These are phyloP conservation scores for Dryobotodes eremita DNA, from an alignment of 2,888 invertebrate species.

Conservation along the genomic window DNA sequence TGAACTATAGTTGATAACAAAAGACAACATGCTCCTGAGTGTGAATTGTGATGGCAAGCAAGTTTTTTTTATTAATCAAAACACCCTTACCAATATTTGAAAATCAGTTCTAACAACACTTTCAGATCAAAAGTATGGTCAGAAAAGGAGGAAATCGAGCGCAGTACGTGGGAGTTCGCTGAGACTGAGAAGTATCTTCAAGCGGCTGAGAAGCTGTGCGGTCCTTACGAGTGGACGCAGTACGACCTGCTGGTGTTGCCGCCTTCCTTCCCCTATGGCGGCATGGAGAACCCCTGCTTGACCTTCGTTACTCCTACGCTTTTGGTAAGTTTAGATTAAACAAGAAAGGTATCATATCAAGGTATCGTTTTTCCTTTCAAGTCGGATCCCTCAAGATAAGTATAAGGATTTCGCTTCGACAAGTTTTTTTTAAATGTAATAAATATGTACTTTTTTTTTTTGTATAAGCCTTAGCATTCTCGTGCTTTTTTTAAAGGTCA, in stretches of 20 bases:
- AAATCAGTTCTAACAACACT: not conserved
- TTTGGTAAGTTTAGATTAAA: conserved; percentile 90
- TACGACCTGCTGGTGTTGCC: conserved; percentile 98
- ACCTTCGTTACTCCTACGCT: conserved; percentile 98
- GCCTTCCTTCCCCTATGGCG: conserved; percentile 98
- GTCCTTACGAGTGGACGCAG: conserved; percentile 97
- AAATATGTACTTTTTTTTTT: no score
- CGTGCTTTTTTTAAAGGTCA: no score
- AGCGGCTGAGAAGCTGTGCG: conserved; percentile 96
- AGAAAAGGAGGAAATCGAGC: conserved; percentile 95
- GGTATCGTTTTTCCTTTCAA: no score
- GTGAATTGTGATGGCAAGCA: not conserved
- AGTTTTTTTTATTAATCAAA: not conserved
- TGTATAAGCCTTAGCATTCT: no score
- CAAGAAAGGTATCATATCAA: no score
- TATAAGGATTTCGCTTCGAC: no score
- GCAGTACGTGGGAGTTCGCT: conserved; percentile 96
- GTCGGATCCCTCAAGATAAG: no score
- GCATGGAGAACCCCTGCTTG: conserved; percentile 99
- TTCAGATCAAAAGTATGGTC: conserved; percentile 96
- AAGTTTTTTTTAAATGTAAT: no score
- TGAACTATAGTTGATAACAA: not conserved
- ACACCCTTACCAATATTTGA: not conserved
- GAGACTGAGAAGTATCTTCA: conserved; percentile 96
- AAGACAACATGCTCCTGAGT: not conserved